Conservation (phyloP, 2,797 vertebrate species). For the Eidolon dupreanum region DNA sequence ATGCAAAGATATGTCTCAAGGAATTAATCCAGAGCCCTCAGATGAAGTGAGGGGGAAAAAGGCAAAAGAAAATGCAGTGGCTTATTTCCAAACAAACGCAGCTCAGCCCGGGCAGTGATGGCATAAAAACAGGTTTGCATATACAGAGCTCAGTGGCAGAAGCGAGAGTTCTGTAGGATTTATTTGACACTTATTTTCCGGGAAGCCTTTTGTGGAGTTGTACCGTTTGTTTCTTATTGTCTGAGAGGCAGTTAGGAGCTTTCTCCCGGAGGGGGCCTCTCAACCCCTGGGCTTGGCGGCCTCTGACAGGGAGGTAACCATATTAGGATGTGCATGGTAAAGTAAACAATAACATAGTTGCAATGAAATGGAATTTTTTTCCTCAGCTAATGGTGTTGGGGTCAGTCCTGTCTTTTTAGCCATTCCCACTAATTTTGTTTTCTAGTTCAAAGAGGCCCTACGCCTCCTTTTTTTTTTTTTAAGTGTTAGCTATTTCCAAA, state of each 20-base stretch:
- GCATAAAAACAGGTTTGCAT: conserved; percentile 81
- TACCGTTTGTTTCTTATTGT: conserved; percentile 97
- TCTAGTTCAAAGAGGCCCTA: conserved; percentile 86
- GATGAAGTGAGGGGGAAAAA: conserved; percentile 50
- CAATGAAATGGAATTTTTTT: conserved; percentile 93
- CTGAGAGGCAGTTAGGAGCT: conserved; percentile 92
- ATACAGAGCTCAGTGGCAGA: conserved; percentile 77
- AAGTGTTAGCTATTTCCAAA: conserved; percentile 87
- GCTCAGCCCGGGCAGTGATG: conserved; percentile 70
- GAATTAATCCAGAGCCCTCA: conserved; percentile 80
- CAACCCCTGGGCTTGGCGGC: conserved; percentile 84
- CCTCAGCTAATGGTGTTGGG: conserved; percentile 92
- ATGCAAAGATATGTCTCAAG: conserved; percentile 80
- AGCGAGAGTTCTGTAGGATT: conserved; percentile 85
- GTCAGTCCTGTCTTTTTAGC: conserved; percentile 91
- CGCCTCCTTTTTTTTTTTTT: conserved; percentile 75
- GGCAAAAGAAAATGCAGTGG: conserved; percentile 61
- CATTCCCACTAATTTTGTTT: conserved; percentile 86
- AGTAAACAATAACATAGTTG: conserved; percentile 99
- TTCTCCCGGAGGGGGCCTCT: conserved; percentile 91
- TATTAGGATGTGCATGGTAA: conserved; percentile 98
- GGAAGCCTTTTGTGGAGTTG: conserved; percentile 90
- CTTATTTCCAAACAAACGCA: conserved; percentile 76
- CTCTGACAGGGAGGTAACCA: conserved; percentile 94
- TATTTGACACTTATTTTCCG: conserved; percentile 89